phyloP scores from a whole-genome alignment of 1,140 invertebrate species.

The Planococcus citri region DNA sequence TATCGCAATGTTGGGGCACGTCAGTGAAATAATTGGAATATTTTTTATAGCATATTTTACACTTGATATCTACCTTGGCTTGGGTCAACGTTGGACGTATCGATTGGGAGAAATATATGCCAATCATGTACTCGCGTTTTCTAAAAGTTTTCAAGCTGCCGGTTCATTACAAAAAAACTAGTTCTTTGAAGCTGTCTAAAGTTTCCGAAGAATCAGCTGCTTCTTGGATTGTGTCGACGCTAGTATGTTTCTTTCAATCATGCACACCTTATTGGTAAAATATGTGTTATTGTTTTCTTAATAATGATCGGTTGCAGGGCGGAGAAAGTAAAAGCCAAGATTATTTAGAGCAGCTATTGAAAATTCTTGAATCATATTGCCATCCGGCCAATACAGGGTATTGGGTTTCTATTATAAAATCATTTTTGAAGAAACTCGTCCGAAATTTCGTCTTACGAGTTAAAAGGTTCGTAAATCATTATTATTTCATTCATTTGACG shows the following conservation, averaged over 20 bases:
- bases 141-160: slow-evolving; percentile 63
- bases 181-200: slow-evolving; percentile 35
- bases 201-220: slow-evolving; percentile 46
- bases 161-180: slow-evolving; percentile 53
- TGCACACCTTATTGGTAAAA: no score
- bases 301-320: slow-evolving; percentile 36
- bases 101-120: slow-evolving; percentile 72
- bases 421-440: slow-evolving; percentile 47
- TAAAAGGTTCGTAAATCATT: slow-evolving; percentile 35
- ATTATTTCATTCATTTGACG: background rate
- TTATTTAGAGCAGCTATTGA: slow-evolving; percentile 68
- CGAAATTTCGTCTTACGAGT: slow-evolving; percentile 45
- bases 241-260: slow-evolving; percentile 34
- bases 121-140: slow-evolving; percentile 69
- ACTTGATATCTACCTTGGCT: slow-evolving; percentile 58
- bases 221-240: slow-evolving; percentile 54
- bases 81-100: slow-evolving; percentile 66
- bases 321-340: slow-evolving; percentile 46
- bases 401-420: slow-evolving; percentile 54
- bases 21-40: slow-evolving; percentile 24
- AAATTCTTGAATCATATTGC: slow-evolving; percentile 72
- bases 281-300: background rate
- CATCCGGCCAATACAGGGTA: slow-evolving; percentile 76
- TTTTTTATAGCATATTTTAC: slow-evolving; percentile 48
- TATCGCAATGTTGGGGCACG: slow-evolving; percentile 7